Evolutionary conservation across 2,888 invertebrate genomes (phyloP).

Genomic region (Temnothorax ravouxi): DNA sequence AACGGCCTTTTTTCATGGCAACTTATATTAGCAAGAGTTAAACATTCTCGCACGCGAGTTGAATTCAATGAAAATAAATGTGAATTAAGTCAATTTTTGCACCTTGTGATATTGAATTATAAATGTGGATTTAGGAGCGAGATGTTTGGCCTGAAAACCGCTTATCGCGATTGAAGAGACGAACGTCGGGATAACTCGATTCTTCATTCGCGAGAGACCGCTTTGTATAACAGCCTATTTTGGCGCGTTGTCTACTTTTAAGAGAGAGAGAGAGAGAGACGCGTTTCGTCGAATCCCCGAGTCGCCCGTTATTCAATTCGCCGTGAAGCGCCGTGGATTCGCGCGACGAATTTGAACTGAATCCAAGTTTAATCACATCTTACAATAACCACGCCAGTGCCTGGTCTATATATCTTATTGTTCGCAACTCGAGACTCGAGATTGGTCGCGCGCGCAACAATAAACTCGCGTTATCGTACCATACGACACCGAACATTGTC

Average conservation of each 20-base stretch:
- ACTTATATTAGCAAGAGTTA: slow-evolving; percentile 11
- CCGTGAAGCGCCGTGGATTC: neutral
- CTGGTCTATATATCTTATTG: slow-evolving; percentile 20
- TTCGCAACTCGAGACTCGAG: slow-evolving; percentile 33
- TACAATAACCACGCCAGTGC: slow-evolving; percentile 20
- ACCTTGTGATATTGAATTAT: neutral
- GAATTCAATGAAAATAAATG: slow-evolving; percentile 3
- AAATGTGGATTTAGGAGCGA: neutral
- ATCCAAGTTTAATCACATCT: slow-evolving; percentile 45
- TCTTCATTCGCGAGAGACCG: neutral
- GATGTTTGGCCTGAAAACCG: neutral
- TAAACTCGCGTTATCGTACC: slow-evolving; percentile 38
- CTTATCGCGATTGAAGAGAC: neutral
- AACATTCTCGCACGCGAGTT: neutral
- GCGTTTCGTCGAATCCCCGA: neutral
- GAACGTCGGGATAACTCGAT: neutral
- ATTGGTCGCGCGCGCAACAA: slow-evolving; percentile 24
- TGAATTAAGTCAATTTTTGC: slow-evolving; percentile 24
- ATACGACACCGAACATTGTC: slow-evolving; percentile 38
- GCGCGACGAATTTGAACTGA: slow-evolving; percentile 12
- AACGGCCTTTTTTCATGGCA: neutral
- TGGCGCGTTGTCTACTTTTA: neutral
- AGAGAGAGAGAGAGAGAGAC: neutral
- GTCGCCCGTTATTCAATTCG: neutral
- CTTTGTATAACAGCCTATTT: neutral